Evolutionary conservation across 1,140 invertebrate genomes (phyloP), one percentile per base, ranked within the genome.

Genomic region (Drosophila trapezifrons): DNA sequence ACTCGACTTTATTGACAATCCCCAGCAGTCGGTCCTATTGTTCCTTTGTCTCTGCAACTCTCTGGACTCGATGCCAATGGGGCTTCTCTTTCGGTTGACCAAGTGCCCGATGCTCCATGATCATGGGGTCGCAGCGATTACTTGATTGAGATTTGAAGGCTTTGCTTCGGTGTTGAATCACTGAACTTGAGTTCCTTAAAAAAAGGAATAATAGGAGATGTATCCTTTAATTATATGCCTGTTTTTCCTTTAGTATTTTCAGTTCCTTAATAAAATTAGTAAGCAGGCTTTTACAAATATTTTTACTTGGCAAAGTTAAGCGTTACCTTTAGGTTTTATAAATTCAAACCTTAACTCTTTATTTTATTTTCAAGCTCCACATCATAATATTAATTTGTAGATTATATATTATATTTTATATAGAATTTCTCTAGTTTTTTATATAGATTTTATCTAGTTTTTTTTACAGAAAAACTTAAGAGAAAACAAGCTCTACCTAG

Each of bases 11-110:
- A 25, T 37, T 71, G 64, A 46, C 64, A 56, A 46, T 35, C 67
- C 27, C 49, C 10, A 32, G 49, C 47, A 51, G 47, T 17, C 27
- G 35, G 5, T 20, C 32, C 67, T 57, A 71, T 71, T 71, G 67
- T 71, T 71, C 52, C 64, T 67, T 67, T 67, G 64, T 67, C 9
- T 8, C 59, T 40, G 20, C 15, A 13, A 32, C 43, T 65, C 17
- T 17, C 18, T 46, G 56, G 32, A 47, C 57, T 40, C 9, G 8
- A 18, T 37, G n/a, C 12, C 22, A 38, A 32, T 18, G 52, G 22
- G 8, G 10, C 17, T 32, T 42, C 20, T 42, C 10, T 38, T 15
- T 59, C 0, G 18, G 51, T 4, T 40, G 17, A 18, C 35, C 35
- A 57, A 57, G 32, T 38, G 52, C 13, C 37, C 12, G 8, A 8